These are phyloP conservation scores for Atherinomorus stipes DNA, from an alignment of 2,113 vertebrate species.

Conservation along the genomic window DNA sequence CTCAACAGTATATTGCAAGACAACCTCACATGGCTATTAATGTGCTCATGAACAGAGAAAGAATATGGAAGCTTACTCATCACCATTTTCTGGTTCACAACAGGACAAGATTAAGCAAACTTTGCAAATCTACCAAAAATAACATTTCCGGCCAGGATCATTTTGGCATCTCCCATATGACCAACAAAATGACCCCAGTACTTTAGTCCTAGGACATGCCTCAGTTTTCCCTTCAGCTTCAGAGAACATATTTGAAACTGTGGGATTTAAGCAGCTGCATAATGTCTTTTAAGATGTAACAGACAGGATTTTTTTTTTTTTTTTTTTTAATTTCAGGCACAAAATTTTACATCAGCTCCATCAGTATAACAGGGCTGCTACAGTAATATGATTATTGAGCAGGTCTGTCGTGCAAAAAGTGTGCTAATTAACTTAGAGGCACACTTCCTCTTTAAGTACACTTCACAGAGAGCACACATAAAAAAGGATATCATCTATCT, in stretches of 20 bases:
- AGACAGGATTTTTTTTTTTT: not conserved
- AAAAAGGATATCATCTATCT: not conserved
- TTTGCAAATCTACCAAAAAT: not conserved
- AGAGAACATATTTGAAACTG: not conserved
- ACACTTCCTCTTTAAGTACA: not conserved
- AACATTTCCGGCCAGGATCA: not conserved
- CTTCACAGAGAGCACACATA: not conserved
- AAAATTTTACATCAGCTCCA: not conserved
- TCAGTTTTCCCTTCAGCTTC: too few species aligned
- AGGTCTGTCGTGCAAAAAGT: not conserved
- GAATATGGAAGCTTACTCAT: not conserved
- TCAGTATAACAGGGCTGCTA: not conserved
- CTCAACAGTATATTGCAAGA: slow-evolving; percentile 2
- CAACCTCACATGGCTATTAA: not conserved
- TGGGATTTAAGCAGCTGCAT: not conserved
- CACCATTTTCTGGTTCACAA: not conserved
- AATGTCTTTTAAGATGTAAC: not conserved
- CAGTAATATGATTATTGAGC: not conserved
- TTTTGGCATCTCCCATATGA: not conserved
- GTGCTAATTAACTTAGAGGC: not conserved
- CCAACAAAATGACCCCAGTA: not conserved
- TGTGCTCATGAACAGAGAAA: slow-evolving; percentile 2
- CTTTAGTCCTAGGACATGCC: too few species aligned
- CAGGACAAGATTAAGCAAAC: not conserved
- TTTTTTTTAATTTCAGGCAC: too few species aligned